Percentiles rank a stretch among this genome's conserved stretches.
These are phyloP conservation scores for Brachionus paranguensis DNA, from an alignment of 1,140 invertebrate species.

Conservation along the genomic window DNA sequence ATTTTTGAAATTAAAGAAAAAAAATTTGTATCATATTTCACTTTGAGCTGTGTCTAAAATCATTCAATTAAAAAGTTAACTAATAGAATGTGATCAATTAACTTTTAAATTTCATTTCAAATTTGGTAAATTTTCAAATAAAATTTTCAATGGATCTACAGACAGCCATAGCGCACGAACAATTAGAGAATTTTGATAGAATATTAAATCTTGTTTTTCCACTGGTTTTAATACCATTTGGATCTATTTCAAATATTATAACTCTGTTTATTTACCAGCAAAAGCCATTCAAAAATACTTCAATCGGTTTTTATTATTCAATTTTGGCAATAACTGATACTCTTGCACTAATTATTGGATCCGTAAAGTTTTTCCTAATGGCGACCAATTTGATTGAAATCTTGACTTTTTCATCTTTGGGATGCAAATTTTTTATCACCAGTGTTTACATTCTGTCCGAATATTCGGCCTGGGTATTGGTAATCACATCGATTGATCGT, in stretches of 20 bases:
- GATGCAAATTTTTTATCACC: not conserved
- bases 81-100: not conserved
- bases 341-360: not conserved
- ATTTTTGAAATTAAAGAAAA: not conserved
- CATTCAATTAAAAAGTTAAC: not conserved
- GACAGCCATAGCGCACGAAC: not conserved
- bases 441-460: not conserved
- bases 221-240: constrained; percentile 2
- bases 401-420: not conserved
- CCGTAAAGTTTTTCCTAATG: not conserved
- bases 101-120: not conserved
- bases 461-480: constrained; percentile 17
- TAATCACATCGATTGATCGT: not conserved
- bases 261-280: not conserved
- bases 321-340: not conserved
- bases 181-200: not conserved
- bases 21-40: not conserved
- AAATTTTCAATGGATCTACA: not conserved
- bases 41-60: not conserved
- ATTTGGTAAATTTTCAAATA: not conserved
- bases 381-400: not conserved
- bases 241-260: not conserved
- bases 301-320: constrained; percentile 9
- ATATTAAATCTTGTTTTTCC: not conserved
- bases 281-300: constrained; percentile 11